Base-by-base conservation (phyloP, 2,113 vertebrate species). In the Dascyllus trimaculatus region DNA sequence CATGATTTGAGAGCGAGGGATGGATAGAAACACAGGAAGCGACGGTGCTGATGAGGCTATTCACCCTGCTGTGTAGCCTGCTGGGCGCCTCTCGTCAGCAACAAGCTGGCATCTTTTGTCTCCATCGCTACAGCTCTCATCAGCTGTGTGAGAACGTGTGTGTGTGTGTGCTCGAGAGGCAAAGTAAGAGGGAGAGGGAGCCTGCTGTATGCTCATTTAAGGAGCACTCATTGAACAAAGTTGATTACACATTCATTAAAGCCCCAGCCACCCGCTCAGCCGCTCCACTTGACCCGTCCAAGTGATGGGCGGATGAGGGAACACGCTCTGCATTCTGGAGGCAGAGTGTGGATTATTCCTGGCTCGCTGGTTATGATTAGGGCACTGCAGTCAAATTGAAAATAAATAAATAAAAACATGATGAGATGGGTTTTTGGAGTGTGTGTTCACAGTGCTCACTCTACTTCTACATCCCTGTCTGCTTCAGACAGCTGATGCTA, bases 241-340 rank as follows among this genome's bases (percentile, higher is more conserved):
- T 84, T 89, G 77, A 90, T 91, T 90, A 89, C 72, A 72, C 77
- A 75, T 92, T 91, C 80, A 90, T 90, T 91, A 88, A 75, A 79
- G 56, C 59, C 22, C 66, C 70, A 52, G 75, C 53, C 60, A 77
- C 71, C 65, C 9, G 6, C 72, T 83, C 59, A 66, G 65, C 62
- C 7, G 13, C 78, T 64, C 61, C 73, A 74, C 68, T 90, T 62
- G 45, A 85, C 74, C 68, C 3, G 38, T 45, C 60, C 74, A 19
- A 51, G 71, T 48, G 71, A 65, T 18, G 66, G 54, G 45, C 48
- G 10, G 57, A 52, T 25, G 67, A 43, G 43, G 43, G 52, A 69
- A 25, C 15, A 3, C 10, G 38, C 19, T 54, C 48, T 24, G 66
- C 48, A 69, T 61, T 43, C 26, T 51, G 75, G 61, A 65, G 14